Evolutionary conservation across 2,797 vertebrate species (phyloP).

Genomic region (Selene dorsalis): DNA sequence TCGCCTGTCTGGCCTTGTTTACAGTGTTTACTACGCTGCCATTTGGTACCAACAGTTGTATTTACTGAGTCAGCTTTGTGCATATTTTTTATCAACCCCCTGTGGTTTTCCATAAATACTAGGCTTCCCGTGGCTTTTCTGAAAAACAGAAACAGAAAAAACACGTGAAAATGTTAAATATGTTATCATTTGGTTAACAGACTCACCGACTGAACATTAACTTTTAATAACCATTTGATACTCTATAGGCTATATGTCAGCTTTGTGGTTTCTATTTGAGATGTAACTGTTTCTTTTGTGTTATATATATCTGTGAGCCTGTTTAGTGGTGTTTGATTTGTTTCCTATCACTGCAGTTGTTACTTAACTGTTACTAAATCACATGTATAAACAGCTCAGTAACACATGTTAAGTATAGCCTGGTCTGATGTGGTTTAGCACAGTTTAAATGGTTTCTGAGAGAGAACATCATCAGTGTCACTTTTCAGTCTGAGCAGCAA

Average conservation of each 20-base stretch:
- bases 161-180: neutral
- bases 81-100: neutral
- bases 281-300: neutral
- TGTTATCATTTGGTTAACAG: neutral
- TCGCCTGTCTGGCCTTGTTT: constrained; percentile 51
- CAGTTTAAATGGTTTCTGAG: neutral
- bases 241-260: too few species aligned
- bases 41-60: neutral
- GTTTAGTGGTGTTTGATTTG: neutral
- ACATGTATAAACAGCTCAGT: neutral
- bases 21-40: constrained; percentile 32
- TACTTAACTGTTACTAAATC: neutral
- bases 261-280: neutral
- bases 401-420: neutral
- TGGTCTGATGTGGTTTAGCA: too few species aligned
- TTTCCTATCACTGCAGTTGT: neutral
- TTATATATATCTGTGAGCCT: neutral
- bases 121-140: rapidly evolving
- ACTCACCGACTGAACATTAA: neutral
- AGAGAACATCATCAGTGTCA: constrained; percentile 12
- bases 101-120: neutral
- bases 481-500: constrained; percentile 57
- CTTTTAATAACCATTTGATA: too few species aligned
- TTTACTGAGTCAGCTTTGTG: neutral
- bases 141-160: neutral